Evolutionary conservation across 1,140 invertebrate species (phyloP).

Genomic region (Caenorhabditis inopinata): DNA sequence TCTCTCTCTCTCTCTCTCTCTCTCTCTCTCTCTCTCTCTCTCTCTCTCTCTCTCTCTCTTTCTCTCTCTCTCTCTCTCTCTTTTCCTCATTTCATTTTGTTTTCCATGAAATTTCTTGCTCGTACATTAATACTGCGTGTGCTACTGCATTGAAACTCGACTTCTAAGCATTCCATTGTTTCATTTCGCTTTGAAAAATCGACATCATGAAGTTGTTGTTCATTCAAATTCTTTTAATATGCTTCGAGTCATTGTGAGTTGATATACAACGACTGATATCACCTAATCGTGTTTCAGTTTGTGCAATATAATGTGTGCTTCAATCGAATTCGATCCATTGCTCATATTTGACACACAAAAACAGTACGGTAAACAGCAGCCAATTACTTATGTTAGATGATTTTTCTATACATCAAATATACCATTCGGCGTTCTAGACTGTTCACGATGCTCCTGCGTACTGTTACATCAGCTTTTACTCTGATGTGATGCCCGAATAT

Average conservation of each 20-base stretch:
- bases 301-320: not conserved
- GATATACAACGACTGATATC: not conserved
- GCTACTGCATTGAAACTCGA: no score
- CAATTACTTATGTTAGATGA: not conserved
- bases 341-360: not conserved
- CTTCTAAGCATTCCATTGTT: no score
- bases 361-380: not conserved
- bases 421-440: no score
- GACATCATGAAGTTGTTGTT: not conserved
- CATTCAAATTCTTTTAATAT: not conserved
- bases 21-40: not conserved
- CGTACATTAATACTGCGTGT: no score
- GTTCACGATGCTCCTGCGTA: no score
- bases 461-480: not conserved
- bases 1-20: not conserved
- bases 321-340: not conserved
- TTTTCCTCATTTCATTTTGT: no score
- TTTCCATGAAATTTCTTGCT: no score
- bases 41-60: not conserved
- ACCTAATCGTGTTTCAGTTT: not conserved
- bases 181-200: no score
- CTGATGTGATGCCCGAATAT: not conserved
- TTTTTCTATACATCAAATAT: no score
- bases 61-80: no score
- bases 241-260: not conserved